Percentiles rank a stretch among this genome's conserved stretches.
phyloP scores from a whole-genome alignment of 2,797 vertebrate genomes.

The Sphenodon punctatus region DNA sequence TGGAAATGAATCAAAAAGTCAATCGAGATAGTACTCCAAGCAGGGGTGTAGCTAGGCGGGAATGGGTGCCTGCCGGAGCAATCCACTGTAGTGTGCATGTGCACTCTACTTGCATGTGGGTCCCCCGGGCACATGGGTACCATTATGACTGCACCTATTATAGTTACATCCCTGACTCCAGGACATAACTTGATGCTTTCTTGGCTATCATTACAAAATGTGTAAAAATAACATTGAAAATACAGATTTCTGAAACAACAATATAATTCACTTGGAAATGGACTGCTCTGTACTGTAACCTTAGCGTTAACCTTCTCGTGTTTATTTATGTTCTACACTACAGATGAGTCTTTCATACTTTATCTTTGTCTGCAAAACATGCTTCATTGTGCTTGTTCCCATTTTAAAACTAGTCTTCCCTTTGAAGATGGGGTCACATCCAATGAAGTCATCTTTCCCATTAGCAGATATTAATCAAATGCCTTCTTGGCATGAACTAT shows the following conservation, averaged over 20 bases:
- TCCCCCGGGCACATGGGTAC: too few species aligned
- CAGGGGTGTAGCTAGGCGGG: too few species aligned
- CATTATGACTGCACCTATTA: too few species aligned
- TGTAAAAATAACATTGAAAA: too few species aligned
- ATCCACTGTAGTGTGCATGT: too few species aligned
- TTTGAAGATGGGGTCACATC: background rate
- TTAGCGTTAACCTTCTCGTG: background rate
- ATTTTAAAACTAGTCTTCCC: background rate
- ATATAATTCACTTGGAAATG: background rate
- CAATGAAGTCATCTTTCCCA: background rate
- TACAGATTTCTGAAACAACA: background rate
- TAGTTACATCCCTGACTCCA: too few species aligned
- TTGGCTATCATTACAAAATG: too few species aligned
- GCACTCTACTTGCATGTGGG: too few species aligned
- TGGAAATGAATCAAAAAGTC: too few species aligned
- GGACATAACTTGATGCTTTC: too few species aligned
- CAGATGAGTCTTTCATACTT: rapidly evolving
- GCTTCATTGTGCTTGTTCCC: background rate
- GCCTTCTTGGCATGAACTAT: background rate
- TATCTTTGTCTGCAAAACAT: background rate
- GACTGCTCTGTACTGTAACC: background rate
- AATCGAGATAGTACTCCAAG: too few species aligned
- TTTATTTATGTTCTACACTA: background rate
- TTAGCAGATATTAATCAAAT: background rate
- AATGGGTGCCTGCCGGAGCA: too few species aligned